Percentiles rank a stretch among this genome's conserved stretches.
Evolutionary conservation across 2,797 vertebrate species (phyloP).

Genomic region (Rhincodon typus): DNA sequence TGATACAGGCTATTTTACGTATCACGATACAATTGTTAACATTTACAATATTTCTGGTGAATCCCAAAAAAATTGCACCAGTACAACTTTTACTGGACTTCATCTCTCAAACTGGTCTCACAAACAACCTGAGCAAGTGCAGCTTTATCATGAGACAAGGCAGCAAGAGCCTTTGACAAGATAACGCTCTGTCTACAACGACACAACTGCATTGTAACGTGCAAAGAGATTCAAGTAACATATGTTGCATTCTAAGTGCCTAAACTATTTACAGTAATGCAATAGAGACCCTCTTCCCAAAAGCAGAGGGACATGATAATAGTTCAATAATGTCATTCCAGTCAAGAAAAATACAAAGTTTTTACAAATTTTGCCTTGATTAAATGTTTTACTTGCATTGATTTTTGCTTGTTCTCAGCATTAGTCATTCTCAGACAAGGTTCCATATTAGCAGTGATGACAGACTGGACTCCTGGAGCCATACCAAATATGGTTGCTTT

Average conservation of each 20-base stretch:
- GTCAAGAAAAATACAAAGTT: slow-evolving; percentile 10
- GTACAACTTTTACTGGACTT: neutral
- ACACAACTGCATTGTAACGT: slow-evolving; percentile 20
- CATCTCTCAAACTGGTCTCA: neutral
- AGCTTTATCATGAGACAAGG: neutral
- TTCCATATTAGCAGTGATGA: neutral
- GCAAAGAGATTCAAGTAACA: slow-evolving; percentile 29
- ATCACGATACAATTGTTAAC: neutral
- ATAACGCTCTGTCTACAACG: neutral
- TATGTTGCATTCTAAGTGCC: slow-evolving; percentile 15
- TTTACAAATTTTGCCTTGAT: neutral
- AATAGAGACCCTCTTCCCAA: neutral
- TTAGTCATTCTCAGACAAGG: neutral
- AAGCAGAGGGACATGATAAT: neutral
- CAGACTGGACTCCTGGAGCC: neutral
- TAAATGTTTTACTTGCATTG: slow-evolving; percentile 30
- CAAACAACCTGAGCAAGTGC: neutral
- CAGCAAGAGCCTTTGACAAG: neutral
- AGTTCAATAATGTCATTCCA: too few relatives aligned
- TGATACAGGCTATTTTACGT: neutral
- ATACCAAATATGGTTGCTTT: too few relatives aligned
- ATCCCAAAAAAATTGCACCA: neutral
- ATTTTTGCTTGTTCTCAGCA: slow-evolving; percentile 1
- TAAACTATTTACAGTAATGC: slow-evolving; percentile 6
- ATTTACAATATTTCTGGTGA: neutral